Evolutionary conservation across 2,797 vertebrate genomes (phyloP), one percentile per base, ranked within the genome.

Genomic region (Otus scops): DNA sequence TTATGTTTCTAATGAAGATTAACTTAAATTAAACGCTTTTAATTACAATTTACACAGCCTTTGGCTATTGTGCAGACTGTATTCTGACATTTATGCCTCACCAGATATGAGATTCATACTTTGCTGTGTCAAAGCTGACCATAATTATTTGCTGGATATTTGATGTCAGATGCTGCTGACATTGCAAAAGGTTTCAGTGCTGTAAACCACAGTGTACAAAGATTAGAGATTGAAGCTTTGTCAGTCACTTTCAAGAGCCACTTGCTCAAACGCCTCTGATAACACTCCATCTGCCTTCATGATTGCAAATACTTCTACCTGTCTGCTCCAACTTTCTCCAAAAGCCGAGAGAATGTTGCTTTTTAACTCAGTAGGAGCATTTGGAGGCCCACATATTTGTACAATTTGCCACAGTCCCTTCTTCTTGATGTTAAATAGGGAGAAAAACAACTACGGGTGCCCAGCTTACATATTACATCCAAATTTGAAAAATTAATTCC

Each of bases 21-120:
- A 98, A 97, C 88, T 97, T 87, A 96, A 98, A 98, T 97, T 97
- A 98, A 98, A 97, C 93, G 97, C 94, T 97, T 96, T 96, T 98
- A 98, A 98, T 98, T 97, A 94, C 94, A 93, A 97, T 97, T 97
- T 95, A 85, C 85, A 85, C 51, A 89, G 97, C 95, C 94, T 92
- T 94, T 95, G 91, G 97, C 97, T 97, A 94, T 94, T 78, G 85
- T 91, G 85, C 75, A 90, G 97, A 88, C 87, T 22, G 73, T 70
- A 83, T 67, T 79, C 97, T 94, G 86, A 95, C 61, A 93, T 78
- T 93, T 89, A 87, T 28, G 83, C 91, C 87, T 96, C 93, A 95
- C 71, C 91, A 97, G 84, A 95, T 97, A 94, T 60, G 76, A 97
- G 96, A 97, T 97, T 98, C 97, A 93, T 86, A 86, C 90, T 96